Conservation (phyloP, 2,797 vertebrate species). For the Acanthopagrus latus region DNA sequence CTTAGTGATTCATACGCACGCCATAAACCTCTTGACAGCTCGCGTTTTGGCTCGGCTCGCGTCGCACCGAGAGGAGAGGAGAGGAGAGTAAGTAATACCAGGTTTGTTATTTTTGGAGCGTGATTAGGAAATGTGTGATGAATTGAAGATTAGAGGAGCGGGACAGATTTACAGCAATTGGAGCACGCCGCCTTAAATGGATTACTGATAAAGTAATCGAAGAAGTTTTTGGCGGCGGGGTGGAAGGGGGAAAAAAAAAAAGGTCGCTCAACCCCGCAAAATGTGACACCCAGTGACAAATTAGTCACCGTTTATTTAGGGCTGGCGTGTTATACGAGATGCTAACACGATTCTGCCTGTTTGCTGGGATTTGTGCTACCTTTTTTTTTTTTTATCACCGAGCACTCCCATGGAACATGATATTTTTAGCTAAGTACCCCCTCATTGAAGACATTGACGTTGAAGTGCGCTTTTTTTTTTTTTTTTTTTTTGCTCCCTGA, state of each 20-base stretch:
- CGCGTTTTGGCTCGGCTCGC: constrained; percentile 50
- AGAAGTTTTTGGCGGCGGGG: constrained; percentile 63
- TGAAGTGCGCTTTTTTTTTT: constrained; percentile 53
- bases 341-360: constrained; percentile 43
- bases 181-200: constrained; percentile 55
- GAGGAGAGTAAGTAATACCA: constrained; percentile 55
- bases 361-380: constrained; percentile 43
- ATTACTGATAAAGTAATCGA: constrained; percentile 76
- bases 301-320: constrained; percentile 72
- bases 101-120: constrained; percentile 78
- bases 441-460: constrained; percentile 46
- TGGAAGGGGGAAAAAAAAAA: constrained; percentile 20
- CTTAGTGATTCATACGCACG: constrained; percentile 53
- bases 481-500: constrained; percentile 30
- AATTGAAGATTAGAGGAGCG: constrained; percentile 73
- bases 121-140: constrained; percentile 75
- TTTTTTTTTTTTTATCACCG: background rate
- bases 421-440: constrained; percentile 62
- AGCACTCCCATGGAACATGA: constrained; percentile 42
- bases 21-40: constrained; percentile 62
- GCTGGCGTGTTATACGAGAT: constrained; percentile 43
- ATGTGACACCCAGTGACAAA: constrained; percentile 52
- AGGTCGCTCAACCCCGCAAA: constrained; percentile 55
- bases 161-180: constrained; percentile 67
- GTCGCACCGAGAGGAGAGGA: background rate